Conservation (phyloP, 2,113 vertebrate species). For the pig (Sus scrofa) region T2T-Sscrofa CM000824.6:227051501-227052000, state of each 20-base stretch:
- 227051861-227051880: too few relatives aligned
- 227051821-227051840: not conserved
- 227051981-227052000: too few relatives aligned
- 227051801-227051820: not conserved
- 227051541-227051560: too few relatives aligned
- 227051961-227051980: rapidly evolving
- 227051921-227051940: too few relatives aligned
- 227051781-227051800: not conserved
- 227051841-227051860: not conserved
- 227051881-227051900: rapidly evolving
- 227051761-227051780: not conserved
- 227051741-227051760: not conserved
- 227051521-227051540: too few relatives aligned
- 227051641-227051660: too few relatives aligned
- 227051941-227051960: not conserved
- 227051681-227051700: not conserved
- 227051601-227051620: too few relatives aligned
- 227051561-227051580: too few relatives aligned
- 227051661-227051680: too few relatives aligned
- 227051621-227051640: too few relatives aligned
- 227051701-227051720: not conserved
- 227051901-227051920: not conserved
- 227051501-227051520: not conserved
- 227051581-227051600: too few relatives aligned
- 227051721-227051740: not conserved